phyloP scores from a whole-genome alignment of 2,797 vertebrate genomes.

The Eulemur mongoz region DNA sequence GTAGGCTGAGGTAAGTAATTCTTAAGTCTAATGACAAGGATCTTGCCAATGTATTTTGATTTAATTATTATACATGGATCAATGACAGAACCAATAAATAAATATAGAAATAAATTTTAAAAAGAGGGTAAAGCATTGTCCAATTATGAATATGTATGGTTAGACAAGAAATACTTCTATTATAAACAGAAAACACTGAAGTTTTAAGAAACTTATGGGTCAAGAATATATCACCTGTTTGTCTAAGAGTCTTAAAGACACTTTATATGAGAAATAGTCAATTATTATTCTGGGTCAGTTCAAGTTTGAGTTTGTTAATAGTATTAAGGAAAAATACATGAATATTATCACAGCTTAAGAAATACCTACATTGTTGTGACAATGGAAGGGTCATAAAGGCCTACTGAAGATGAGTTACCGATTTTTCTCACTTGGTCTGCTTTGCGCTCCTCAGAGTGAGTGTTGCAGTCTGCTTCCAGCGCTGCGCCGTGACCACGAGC shows the following conservation, averaged over 20 bases:
- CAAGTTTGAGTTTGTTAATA: neutral
- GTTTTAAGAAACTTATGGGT: too few species aligned
- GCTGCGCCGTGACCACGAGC: fast-evolving
- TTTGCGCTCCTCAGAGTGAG: neutral
- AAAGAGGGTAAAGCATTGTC: neutral
- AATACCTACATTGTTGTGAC: neutral
- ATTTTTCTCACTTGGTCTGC: neutral
- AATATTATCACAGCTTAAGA: neutral
- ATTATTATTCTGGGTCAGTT: neutral
- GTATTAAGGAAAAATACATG: neutral
- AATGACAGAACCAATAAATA: neutral
- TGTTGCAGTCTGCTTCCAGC: too few species aligned
- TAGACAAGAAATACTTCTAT: neutral
- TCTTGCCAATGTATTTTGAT: neutral
- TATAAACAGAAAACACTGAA: neutral
- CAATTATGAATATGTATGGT: neutral
- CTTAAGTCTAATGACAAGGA: neutral
- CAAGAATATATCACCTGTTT: neutral
- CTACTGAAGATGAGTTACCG: too few species aligned
- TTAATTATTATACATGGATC: neutral
- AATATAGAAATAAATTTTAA: neutral
- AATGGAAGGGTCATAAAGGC: neutral
- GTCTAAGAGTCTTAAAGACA: neutral
- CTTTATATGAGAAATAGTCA: neutral
- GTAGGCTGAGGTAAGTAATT: too few species aligned